phyloP scores from a whole-genome alignment of 2,797 vertebrate species.

The Sibirionetta formosa region DNA sequence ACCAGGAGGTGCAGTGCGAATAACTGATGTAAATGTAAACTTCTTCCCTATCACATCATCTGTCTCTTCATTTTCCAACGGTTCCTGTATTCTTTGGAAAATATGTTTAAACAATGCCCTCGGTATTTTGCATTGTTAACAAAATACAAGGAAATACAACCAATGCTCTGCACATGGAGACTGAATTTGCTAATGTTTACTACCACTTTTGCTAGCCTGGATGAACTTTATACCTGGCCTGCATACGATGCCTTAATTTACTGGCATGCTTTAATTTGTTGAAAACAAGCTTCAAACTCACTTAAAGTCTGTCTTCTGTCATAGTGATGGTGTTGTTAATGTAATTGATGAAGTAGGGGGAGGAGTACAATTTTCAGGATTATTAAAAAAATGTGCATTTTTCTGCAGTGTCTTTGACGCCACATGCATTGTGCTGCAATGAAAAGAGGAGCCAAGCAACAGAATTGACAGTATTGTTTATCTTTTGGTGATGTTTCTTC shows the following conservation, averaged over 20 bases:
- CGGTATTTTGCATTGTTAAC: not conserved
- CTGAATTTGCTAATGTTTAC: not conserved
- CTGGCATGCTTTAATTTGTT: slow-evolving; percentile 11
- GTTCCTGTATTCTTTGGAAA: slow-evolving; percentile 18
- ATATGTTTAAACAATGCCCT: slow-evolving; percentile 17
- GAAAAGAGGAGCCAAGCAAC: not conserved
- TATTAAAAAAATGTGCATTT: not conserved
- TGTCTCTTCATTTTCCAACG: slow-evolving; percentile 15
- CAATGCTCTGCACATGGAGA: not conserved
- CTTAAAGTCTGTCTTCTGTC: not conserved
- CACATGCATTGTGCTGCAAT: not conserved
- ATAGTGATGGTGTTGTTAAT: not conserved
- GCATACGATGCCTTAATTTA: not conserved
- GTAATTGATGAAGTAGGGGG: not conserved
- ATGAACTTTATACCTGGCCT: not conserved
- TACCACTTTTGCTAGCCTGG: not conserved
- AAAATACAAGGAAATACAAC: not conserved
- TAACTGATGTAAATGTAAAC: slow-evolving; percentile 44
- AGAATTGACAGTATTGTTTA: not conserved
- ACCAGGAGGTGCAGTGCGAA: not conserved
- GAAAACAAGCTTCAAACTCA: not conserved
- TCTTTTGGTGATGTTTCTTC: not conserved
- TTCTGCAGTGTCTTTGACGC: not conserved
- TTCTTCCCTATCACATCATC: slow-evolving; percentile 9
- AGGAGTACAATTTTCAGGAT: not conserved